phyloP scores from a whole-genome alignment of 2,797 vertebrate genomes.

The Amblyraja radiata region DNA sequence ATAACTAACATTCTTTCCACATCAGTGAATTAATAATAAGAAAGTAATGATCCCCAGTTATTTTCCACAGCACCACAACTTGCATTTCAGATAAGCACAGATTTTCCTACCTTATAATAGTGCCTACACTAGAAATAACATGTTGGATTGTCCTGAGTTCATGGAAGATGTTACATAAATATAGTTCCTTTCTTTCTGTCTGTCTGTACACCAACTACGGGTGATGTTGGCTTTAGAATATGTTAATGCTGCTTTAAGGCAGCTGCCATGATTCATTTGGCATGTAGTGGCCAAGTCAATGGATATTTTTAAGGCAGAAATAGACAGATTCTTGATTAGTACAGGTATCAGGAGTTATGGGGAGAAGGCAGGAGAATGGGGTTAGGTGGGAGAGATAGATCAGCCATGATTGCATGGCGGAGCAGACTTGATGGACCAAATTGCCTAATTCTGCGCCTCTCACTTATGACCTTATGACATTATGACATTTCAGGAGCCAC shows the following conservation, averaged over 20 bases:
- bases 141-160: not conserved
- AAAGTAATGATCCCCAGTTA: not conserved
- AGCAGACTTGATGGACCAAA: no score
- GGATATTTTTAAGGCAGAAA: no score
- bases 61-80: not conserved
- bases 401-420: no score
- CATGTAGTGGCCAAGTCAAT: no score
- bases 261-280: not conserved
- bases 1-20: not conserved
- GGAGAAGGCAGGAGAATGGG: no score
- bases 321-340: no score
- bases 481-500: not conserved
- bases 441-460: no score
- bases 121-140: not conserved
- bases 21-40: not conserved
- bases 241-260: not conserved
- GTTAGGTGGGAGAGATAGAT: no score
- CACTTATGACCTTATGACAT: no score
- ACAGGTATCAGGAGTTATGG: no score
- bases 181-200: not conserved
- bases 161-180: not conserved
- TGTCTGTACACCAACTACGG: not conserved
- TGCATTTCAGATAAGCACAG: not conserved
- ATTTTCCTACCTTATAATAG: not conserved
- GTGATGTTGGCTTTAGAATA: not conserved